A percentile compares a stretch with the other conserved stretches of the same genome.
Conservation (phyloP, 1,140 invertebrate species). For the Nymphalis io region DNA sequence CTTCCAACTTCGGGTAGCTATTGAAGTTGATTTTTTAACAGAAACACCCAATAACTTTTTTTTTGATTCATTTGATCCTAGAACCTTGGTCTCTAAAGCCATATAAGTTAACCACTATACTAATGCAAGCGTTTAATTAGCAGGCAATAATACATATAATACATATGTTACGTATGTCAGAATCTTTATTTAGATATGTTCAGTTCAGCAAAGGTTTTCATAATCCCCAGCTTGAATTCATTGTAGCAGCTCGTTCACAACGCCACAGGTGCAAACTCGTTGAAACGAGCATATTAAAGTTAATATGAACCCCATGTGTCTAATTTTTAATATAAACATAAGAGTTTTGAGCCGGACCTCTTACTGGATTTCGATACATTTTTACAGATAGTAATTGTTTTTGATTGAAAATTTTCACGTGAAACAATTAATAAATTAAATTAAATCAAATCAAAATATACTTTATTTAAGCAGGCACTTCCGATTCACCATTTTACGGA, state of each 20-base stretch:
- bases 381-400: neutral
- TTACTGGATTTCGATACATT: constrained; percentile 16
- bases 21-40: too few species aligned
- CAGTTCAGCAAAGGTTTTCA: constrained; percentile 34
- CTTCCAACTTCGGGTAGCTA: too few species aligned
- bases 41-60: too few species aligned
- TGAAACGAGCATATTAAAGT: constrained; percentile 38
- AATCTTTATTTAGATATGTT: constrained; percentile 37
- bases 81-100: too few species aligned
- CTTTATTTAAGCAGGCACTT: too few species aligned
- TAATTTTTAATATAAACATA: constrained; percentile 31
- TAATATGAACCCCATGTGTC: constrained; percentile 30
- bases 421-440: too few species aligned
- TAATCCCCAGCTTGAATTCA: constrained; percentile 39
- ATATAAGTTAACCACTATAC: too few species aligned
- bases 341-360: constrained; percentile 17
- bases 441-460: too few species aligned
- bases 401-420: neutral
- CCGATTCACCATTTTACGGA: too few species aligned
- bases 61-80: too few species aligned
- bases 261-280: constrained; percentile 37
- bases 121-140: too few species aligned
- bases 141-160: too few species aligned
- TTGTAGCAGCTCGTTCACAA: constrained; percentile 31
- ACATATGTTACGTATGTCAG: neutral